Conservation (phyloP, 2,888 invertebrate genomes). For the Macaria notata region DNA sequence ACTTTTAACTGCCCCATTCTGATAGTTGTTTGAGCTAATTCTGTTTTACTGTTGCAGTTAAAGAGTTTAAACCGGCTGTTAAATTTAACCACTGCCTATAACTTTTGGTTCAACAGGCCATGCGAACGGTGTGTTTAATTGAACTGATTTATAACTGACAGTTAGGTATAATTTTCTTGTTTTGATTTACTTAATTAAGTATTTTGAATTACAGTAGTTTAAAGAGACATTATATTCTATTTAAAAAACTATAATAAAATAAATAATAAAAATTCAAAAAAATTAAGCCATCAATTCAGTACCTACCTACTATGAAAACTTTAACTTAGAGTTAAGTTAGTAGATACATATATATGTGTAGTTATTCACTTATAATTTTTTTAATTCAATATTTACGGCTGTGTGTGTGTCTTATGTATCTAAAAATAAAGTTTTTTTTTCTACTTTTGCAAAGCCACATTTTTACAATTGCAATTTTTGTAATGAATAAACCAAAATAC, state of each 20-base stretch:
- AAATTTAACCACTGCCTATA: slow-evolving; percentile 31
- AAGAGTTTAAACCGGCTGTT: slow-evolving; percentile 31
- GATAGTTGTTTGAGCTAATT: slow-evolving; percentile 35
- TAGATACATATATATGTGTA: too few species aligned
- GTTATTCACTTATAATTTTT: too few species aligned
- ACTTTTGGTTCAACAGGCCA: slow-evolving; percentile 31
- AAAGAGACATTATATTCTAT: background rate
- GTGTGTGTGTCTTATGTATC: too few species aligned
- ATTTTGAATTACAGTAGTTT: background rate
- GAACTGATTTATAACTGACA: slow-evolving; percentile 15
- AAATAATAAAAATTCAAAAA: too few species aligned
- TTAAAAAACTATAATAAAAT: background rate
- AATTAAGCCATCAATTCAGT: too few species aligned
- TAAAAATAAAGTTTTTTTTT: too few species aligned
- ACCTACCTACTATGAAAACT: too few species aligned
- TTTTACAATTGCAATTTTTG: too few species aligned
- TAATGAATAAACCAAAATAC: too few species aligned
- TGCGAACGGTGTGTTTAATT: slow-evolving; percentile 10
- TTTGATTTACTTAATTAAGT: background rate
- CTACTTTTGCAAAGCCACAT: too few species aligned
- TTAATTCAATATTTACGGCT: too few species aligned
- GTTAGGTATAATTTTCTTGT: slow-evolving; percentile 4
- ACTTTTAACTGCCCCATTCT: slow-evolving; percentile 25
- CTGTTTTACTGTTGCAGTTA: slow-evolving; percentile 33
- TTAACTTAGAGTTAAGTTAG: too few species aligned